phyloP scores from a whole-genome alignment of 2,113 vertebrate genomes.

The Struthidea cinerea region DNA sequence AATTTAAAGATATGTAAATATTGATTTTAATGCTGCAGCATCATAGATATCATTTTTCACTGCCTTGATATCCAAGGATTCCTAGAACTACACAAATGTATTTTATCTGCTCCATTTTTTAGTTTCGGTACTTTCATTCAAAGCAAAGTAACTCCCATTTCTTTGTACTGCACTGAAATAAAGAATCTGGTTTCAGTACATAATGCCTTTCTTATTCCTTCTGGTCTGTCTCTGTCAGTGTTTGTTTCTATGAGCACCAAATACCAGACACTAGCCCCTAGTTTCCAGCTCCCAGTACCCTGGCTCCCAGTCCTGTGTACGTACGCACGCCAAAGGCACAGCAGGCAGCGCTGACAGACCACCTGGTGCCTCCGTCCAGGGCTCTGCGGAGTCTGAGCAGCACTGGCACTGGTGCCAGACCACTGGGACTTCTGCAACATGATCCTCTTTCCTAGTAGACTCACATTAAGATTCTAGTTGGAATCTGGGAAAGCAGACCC shows the following conservation, averaged over 20 bases:
- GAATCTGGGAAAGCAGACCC: background rate
- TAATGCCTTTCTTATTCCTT: background rate
- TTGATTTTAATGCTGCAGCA: slow-evolving; percentile 34
- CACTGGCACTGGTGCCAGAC: background rate
- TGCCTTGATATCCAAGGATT: slow-evolving; percentile 50
- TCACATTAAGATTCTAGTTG: background rate
- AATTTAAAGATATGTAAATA: slow-evolving; percentile 36
- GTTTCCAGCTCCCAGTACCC: background rate
- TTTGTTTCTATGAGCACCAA: background rate
- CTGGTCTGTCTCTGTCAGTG: background rate
- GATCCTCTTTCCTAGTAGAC: background rate
- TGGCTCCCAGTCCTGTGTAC: background rate
- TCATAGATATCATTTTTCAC: background rate
- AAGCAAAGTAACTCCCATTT: slow-evolving; percentile 35
- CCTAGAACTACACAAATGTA: slow-evolving; percentile 8
- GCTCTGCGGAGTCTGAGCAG: background rate
- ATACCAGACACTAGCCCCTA: background rate
- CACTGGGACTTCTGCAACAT: background rate
- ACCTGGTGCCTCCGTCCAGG: background rate
- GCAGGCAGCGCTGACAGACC: background rate
- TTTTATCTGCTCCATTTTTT: slow-evolving; percentile 18
- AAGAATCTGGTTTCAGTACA: slow-evolving; percentile 53
- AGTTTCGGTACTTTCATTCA: slow-evolving; percentile 8
- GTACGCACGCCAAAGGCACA: background rate
- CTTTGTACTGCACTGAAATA: slow-evolving; percentile 67